Base-by-base conservation (phyloP, 2,113 vertebrate genomes). In the Daubentonia madagascariensis region DNA sequence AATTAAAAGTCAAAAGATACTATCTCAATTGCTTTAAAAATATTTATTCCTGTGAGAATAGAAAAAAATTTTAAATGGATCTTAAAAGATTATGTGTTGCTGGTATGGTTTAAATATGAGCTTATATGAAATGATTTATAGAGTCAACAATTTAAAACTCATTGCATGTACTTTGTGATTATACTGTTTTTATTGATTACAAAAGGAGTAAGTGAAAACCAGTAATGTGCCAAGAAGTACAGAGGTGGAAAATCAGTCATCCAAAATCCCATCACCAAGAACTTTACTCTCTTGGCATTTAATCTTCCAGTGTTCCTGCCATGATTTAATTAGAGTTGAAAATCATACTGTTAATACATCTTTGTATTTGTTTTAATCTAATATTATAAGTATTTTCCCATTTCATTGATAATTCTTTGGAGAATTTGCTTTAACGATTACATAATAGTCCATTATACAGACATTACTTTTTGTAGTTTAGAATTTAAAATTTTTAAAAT, bases 301-400 rank as follows among this genome's bases (percentile, higher is more conserved):
- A 65, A 92, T 59, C 28, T 85, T 85, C 52, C 12, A 78, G 3
- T 35, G 2, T 48, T 92, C 89, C 37, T 43, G 37, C 23, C 30
- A 43, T 81, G 30, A 93, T 67, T 85, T 78, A 90, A 88, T 92
- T 79, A 79, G 92, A 50, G 25, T 50, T 84, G 52, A 92, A 92
- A 92, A 78, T 40, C 76, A 45, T 23, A 63, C n/a, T 63, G 28
- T 50, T 37, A 75, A 70, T 54, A 83, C 59, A 52, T 18, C n/a
- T 79, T 50, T 6, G 0, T 57, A 72, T 91, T 65, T 70, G 4
- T 37, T 79, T 94, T 91, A 76, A 76, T 63, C 43, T 70, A 48
- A 70, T 22, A 59, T 57, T 18, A 45, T 37, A 96, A 81, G 59
- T 1, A 68, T 85, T 50, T 65, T 79, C 23, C 8, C 75, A 83